Base-by-base conservation (phyloP, 2,113 vertebrate genomes). In the Callochromis pleurospilus region DNA sequence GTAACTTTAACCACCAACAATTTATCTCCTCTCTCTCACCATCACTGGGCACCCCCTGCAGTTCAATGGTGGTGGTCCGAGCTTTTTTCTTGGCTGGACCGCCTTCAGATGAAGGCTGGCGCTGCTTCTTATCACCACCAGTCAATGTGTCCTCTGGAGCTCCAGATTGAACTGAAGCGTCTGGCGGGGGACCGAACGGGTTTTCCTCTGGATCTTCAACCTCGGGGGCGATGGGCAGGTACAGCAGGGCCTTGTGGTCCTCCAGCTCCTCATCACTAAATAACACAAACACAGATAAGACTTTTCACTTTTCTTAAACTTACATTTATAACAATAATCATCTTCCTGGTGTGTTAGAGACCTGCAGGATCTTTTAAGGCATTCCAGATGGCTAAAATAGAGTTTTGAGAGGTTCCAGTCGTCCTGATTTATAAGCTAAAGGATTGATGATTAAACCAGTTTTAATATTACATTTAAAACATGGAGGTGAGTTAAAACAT, bases 161-260 rank as follows among this genome's bases (percentile, higher is more conserved):
- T 2, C 97, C 93, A 0, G 96, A 92, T 90, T 97, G 98, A 15
- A 88, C 92, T 4, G 97, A 94, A 0, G 98, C 94, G 3, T 99
- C 99, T 0, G 99, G 99, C 0, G 98, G 98, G 5, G 98, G 98
- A 1, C 98, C 98, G 1, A 99, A 99, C 0, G 99, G 99, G 73
- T 99, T 99, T 89, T 99, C 99, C 94, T 99, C 99, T 2, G 98
- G 99, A 84, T 99, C 99, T 87, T 99, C 99, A 9, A 99, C 99
- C 93, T 99, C 99, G 6, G 99, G 98, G 26, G 98, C 98, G 51
- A 99, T 99, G 88, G 98, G 98, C 80, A 99, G 96, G 94, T 99
- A 99, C 42, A 99, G 97, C 85, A 99, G 96, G 11, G 99, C 99
- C 90, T 98, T 97, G 81, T 96, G 97, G 93, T 99, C 98, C 95